Evolutionary conservation across 2,797 vertebrate species (phyloP), one percentile per base, ranked within the genome.

Genomic region (Enteromius afrohamiltoni): DNA sequence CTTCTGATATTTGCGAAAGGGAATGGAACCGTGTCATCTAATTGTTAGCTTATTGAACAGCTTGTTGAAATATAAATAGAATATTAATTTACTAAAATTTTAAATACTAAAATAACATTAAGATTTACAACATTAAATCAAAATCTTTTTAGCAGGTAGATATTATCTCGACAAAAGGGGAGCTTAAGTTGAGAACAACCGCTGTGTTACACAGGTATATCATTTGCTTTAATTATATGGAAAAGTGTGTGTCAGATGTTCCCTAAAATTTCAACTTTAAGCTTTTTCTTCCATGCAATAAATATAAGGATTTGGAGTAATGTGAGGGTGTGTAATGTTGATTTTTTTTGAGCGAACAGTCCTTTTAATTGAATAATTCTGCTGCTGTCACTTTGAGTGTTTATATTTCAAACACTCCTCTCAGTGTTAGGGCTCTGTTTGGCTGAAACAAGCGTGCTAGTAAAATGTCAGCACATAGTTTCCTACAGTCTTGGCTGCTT

Each of bases 391-490:
- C n/a, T 65, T 34, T 47, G 37, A 65, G 47, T 83, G 67, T 83
- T 69, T 83, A 64, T 79, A 40, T 75, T 64, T 74, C 21, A 17
- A 19, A 69, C 68, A 80, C 76, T 75, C 73, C 71, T 68, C 53
- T 84, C 55, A 47, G 67, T 82, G 64, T 87, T 68, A 70, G 60
- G 40, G 60, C 40, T 53, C 51, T 83, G 69, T 70, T 77, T 88
- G 75, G 79, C 79, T 58, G 37, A 70, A 77, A 53, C 31, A 29
- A 65, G 45, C 14, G 23, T 60, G 64, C 60, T 80, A 71, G 47
- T 74, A 64, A 70, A 80, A 68, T 80, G 68, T 42, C 82, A 88
- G 75, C 62, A 78, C 83, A 77, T 83, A 83, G 62, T 88, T 89
- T 86, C 84, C 84, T 80, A 82, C 29, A 31, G 79, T 77, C 71